These are phyloP conservation scores for Tragulus kanchil DNA, from an alignment of 2,113 vertebrate genomes.

Conservation along the genomic window DNA sequence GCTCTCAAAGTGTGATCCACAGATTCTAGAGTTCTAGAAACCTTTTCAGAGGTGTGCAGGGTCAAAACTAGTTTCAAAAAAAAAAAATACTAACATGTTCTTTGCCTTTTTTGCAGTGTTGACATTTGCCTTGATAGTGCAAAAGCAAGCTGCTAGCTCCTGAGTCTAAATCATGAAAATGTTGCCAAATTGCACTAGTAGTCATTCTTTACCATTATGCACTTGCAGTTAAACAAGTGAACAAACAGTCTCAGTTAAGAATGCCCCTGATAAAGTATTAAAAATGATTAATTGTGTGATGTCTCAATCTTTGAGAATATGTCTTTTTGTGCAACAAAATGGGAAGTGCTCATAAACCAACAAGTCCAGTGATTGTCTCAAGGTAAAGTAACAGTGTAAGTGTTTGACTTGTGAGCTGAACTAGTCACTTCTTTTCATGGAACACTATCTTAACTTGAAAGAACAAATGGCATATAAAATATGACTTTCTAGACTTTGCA, in stretches of 20 bases:
- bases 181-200: background rate
- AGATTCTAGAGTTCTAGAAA: background rate
- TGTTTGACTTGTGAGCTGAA: background rate
- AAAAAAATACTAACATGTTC: background rate
- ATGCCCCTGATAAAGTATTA: background rate
- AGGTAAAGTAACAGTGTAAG: background rate
- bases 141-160: background rate
- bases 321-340: background rate
- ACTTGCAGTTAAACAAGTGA: background rate
- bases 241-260: background rate
- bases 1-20: conserved; percentile 36
- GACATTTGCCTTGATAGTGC: background rate
- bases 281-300: background rate
- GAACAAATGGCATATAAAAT: background rate
- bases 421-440: background rate
- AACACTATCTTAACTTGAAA: conserved; percentile 37
- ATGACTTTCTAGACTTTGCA: background rate
- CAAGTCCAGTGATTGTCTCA: background rate
- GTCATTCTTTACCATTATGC: background rate
- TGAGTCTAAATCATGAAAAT: background rate
- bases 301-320: background rate
- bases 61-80: conserved; percentile 14
- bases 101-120: background rate
- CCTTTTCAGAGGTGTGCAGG: background rate
- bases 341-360: background rate